Percentiles rank a stretch among this genome's conserved stretches.
phyloP scores from a whole-genome alignment of 2,113 vertebrate species.

The Microcebus murinus region DNA sequence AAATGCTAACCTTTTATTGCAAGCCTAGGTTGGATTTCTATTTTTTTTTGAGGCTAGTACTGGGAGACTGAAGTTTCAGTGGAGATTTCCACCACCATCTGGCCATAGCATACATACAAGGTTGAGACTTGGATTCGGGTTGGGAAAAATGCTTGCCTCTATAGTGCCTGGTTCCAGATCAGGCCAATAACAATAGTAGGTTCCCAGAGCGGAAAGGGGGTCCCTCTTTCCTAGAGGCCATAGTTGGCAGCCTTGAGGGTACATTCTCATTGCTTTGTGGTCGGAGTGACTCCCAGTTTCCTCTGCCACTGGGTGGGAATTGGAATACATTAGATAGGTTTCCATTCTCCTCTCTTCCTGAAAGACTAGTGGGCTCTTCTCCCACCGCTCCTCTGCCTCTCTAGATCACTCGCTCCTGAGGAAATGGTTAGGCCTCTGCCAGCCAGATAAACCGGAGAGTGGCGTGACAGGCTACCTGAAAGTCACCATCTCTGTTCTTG shows the following conservation, averaged over 20 bases:
- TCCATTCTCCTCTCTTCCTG: background rate
- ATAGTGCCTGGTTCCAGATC: background rate
- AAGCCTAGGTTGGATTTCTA: conserved; percentile 1
- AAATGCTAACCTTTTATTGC: background rate
- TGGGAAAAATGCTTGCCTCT: background rate
- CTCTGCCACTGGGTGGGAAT: background rate
- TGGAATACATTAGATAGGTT: background rate
- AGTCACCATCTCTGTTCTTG: conserved; percentile 76
- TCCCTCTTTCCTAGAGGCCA: background rate
- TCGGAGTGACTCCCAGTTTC: background rate
- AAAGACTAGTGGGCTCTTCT: background rate
- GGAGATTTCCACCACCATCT: background rate
- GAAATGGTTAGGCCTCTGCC: conserved; percentile 84
- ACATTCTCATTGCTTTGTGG: background rate
- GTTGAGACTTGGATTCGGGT: background rate
- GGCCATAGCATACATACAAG: too few relatives aligned
- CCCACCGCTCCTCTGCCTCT: background rate
- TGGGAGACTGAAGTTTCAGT: background rate
- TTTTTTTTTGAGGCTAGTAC: background rate
- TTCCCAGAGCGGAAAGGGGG: background rate
- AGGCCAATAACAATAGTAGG: background rate
- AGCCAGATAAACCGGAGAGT: background rate
- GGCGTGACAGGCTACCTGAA: conserved; percentile 81
- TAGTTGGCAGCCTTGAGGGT: background rate
- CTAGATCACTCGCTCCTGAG: conserved; percentile 79